phyloP scores from a whole-genome alignment of 1,140 invertebrate genomes.

The Dicyema japonicum region DNA sequence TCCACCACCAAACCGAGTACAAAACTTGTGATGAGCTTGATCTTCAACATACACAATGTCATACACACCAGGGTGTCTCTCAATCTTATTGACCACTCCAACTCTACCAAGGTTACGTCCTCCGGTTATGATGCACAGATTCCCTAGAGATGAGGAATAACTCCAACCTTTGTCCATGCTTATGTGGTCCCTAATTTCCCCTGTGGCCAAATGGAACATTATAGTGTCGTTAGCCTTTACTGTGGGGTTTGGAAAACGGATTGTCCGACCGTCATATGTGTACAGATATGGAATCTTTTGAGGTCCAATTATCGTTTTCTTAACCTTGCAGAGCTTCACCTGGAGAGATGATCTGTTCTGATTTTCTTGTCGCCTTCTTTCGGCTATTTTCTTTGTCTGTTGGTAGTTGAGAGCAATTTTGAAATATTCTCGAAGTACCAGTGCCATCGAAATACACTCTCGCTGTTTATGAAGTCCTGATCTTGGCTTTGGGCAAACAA shows the following conservation, averaged over 20 bases:
- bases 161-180: conserved; percentile 85
- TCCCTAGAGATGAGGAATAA: too few species aligned
- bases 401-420: conserved; percentile 85
- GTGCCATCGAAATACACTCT: conserved; percentile 70
- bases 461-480: conserved; percentile 83
- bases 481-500: conserved; percentile 75
- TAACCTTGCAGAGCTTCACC: too few species aligned
- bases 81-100: conserved; percentile 69
- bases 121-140: conserved; percentile 91
- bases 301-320: conserved; percentile 40
- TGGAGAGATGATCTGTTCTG: too few species aligned
- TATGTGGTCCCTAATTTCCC: conserved; percentile 85
- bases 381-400: conserved; percentile 85
- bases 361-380: too few species aligned
- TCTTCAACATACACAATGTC: conserved; percentile 97
- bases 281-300: conserved; percentile 76
- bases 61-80: conserved; percentile 87
- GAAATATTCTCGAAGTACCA: conserved; percentile 75
- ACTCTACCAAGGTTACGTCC: conserved; percentile 97
- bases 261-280: conserved; percentile 82
- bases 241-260: conserved; percentile 82
- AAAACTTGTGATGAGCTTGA: conserved; percentile 68
- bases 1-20: too few species aligned
- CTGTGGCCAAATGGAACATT: conserved; percentile 59
- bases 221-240: conserved; percentile 87